These are phyloP conservation scores for Coregonus sp. DNA, from an alignment of 2,797 vertebrate genomes.

Conservation along the genomic window DNA sequence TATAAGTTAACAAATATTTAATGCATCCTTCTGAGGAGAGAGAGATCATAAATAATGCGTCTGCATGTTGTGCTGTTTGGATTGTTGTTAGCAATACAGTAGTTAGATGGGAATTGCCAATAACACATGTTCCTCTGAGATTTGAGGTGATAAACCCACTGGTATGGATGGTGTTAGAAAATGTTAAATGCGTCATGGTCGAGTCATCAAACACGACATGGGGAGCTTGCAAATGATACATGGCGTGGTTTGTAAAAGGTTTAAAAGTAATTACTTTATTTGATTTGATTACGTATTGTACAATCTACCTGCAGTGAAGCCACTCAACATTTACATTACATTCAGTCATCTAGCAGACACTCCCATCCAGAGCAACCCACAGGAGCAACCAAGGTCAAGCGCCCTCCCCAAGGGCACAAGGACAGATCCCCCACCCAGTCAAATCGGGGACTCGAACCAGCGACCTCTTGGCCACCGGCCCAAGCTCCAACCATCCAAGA, in stretches of 20 bases:
- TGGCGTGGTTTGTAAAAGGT: background rate
- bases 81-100: constrained; percentile 30
- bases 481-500: too few species aligned
- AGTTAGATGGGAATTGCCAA: background rate
- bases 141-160: constrained; percentile 22
- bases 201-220: constrained; percentile 27
- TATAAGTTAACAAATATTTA: constrained; percentile 72
- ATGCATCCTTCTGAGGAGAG: constrained; percentile 61
- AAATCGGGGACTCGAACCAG: too few species aligned
- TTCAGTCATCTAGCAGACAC: too few species aligned
- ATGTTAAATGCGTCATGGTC: constrained; percentile 11
- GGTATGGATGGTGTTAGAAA: constrained; percentile 32
- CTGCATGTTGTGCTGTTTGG: constrained; percentile 48
- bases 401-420: too few species aligned
- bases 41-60: constrained; percentile 62
- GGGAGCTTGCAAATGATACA: constrained; percentile 20
- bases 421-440: too few species aligned
- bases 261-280: background rate
- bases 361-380: too few species aligned
- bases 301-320: too few species aligned
- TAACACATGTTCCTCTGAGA: constrained; percentile 14
- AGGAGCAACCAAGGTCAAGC: too few species aligned
- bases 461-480: too few species aligned
- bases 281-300: too few species aligned
- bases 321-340: too few species aligned